Evolutionary conservation across 1,140 invertebrate genomes (phyloP), one percentile per base, ranked within the genome.

Genomic region (Adelges cooleyi): DNA sequence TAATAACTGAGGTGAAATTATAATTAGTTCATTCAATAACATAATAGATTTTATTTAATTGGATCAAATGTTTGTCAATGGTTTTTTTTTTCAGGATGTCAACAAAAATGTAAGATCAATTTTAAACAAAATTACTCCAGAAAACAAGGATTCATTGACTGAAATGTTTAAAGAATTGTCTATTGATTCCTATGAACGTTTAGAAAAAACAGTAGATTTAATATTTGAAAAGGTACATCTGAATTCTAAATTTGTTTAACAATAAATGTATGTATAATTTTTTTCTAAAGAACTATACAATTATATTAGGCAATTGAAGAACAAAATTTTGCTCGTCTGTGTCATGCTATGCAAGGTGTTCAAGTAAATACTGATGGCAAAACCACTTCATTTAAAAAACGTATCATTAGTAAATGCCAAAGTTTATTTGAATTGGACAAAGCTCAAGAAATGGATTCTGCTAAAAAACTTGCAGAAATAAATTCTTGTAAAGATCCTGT

Each of bases 71-170:
- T n/a, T n/a, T n/a, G n/a, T n/a, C n/a, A n/a, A n/a, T n/a, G n/a
- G n/a, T n/a, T n/a, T n/a, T n/a, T n/a, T 68, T 70, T 71, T 71
- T 69, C 74, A 87, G 78, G 83, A 85, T 23, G 74, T 96, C 54
- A 85, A 89, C 69, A 90, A 88, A 71, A 85, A 80, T 69, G 88
- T 95, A 53, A 81, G 91, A 66, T 87, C 90, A 72, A 89, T 96
- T 52, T 75, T 98, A 3, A 97, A 98, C 75, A 97, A 96, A 75
- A 76, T 98, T 27, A 97, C 93, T 0, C 94, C 93, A 1, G 87
- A 96, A 73, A 95, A 95, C 72, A 93, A 94, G 72, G 80, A 86
- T 38, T 87, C 83, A 2, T 76, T 96, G 27, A 78, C 93, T 2
- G 80, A 82, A 22, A 87, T 90, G 78, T 83, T 95, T 36, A 80